Conservation (phyloP, 2,888 invertebrate species). For the Coremacera marginata region DNA sequence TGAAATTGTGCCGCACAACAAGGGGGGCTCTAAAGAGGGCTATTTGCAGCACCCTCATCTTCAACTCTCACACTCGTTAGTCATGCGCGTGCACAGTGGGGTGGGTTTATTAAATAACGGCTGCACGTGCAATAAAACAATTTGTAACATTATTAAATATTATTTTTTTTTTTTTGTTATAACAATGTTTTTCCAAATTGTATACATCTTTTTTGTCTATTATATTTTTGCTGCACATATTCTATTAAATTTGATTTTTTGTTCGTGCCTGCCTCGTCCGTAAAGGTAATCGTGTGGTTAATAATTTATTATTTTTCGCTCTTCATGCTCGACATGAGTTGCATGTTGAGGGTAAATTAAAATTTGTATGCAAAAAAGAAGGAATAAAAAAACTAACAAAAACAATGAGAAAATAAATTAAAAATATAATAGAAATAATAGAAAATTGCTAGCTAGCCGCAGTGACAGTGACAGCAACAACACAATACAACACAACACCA, state of each 20-base stretch:
- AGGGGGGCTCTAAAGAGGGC: not conserved
- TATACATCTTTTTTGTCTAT: not conserved
- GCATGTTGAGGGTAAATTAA: constrained; percentile 30
- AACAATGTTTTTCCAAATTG: too few species aligned
- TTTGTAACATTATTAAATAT: constrained; percentile 31
- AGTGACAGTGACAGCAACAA: not conserved
- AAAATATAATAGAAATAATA: constrained; percentile 5
- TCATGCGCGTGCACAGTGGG: constrained; percentile 4
- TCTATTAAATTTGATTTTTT: not conserved
- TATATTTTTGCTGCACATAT: not conserved
- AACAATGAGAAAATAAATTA: not conserved
- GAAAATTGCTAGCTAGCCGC: not conserved
- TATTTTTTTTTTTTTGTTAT: not conserved
- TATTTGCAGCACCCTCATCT: not conserved
- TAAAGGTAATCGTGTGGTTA: constrained; percentile 26
- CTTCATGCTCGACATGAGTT: constrained; percentile 12
- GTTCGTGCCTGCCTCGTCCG: not conserved
- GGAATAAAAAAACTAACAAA: not conserved
- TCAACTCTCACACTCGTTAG: not conserved
- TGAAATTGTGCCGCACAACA: not conserved
- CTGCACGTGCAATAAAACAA: constrained; percentile 34
- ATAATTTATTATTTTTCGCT: constrained; percentile 26
- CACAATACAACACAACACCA: not conserved
- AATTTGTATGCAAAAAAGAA: not conserved
- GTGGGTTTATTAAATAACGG: constrained; percentile 16